These are phyloP conservation scores for Nasonia longicornis DNA, from an alignment of 1,140 invertebrate species.

Conservation along the genomic window DNA sequence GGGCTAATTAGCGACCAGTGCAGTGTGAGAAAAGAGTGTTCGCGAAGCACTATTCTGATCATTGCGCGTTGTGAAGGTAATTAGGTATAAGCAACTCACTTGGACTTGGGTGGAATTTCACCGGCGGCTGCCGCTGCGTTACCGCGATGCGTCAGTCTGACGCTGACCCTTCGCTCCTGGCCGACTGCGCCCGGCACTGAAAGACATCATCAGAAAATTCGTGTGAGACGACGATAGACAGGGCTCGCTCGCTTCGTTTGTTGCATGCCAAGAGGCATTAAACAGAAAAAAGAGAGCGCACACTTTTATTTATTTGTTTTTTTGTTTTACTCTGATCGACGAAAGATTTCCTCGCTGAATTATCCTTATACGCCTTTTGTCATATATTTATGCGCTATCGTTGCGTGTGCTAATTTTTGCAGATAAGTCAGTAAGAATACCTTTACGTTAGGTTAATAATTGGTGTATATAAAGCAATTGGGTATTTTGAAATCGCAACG, in stretches of 20 bases:
- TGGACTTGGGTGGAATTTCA: constrained; percentile 64
- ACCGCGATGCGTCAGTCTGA: constrained; percentile 64
- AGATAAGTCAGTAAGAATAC: constrained; percentile 12
- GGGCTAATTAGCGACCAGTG: neutral
- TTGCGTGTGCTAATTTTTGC: neutral
- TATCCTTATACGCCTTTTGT: neutral
- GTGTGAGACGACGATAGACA: neutral
- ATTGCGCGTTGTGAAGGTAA: neutral
- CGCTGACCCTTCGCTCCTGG: constrained; percentile 68
- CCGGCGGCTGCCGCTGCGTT: constrained; percentile 58
- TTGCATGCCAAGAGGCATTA: constrained; percentile 28
- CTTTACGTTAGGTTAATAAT: neutral
- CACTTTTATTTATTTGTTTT: neutral
- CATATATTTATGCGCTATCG: neutral
- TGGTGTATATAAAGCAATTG: constrained; percentile 19
- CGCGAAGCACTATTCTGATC: neutral
- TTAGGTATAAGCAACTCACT: constrained; percentile 63
- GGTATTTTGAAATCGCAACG: constrained; percentile 19
- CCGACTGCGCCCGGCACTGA: constrained; percentile 62
- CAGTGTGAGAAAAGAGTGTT: neutral
- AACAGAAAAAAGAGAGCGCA: constrained; percentile 25
- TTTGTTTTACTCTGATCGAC: neutral
- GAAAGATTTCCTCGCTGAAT: constrained; percentile 15
- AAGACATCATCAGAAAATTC: constrained; percentile 53
- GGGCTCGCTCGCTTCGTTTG: neutral